These are phyloP conservation scores for Euproctis similis DNA, from an alignment of 2,888 invertebrate species.

Conservation along the genomic window DNA sequence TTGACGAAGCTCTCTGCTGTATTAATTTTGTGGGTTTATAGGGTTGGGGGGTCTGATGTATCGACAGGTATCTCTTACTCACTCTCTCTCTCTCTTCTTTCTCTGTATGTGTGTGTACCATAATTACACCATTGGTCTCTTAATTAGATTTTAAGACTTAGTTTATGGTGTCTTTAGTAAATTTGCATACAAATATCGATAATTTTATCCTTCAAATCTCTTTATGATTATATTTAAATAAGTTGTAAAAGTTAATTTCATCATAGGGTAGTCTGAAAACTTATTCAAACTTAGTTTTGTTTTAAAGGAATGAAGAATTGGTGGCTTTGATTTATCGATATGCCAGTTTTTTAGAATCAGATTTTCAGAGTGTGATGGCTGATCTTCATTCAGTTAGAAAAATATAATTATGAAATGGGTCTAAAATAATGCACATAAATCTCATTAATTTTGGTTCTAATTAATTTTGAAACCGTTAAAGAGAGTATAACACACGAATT, in stretches of 20 bases:
- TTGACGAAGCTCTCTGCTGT: conserved; percentile 64
- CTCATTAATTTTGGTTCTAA: not conserved
- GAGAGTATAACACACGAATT: not conserved
- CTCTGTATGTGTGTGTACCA: conserved; percentile 19
- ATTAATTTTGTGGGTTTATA: conserved; percentile 58
- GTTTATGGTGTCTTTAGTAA: conserved; percentile 7
- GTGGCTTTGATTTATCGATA: too few relatives aligned
- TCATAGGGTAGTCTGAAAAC: too few relatives aligned
- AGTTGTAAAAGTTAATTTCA: too few relatives aligned
- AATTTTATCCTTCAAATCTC: not conserved
- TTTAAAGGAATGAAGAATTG: too few relatives aligned
- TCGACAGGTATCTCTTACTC: conserved; percentile 46
- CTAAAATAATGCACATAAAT: not conserved
- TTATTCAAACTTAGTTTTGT: too few relatives aligned
- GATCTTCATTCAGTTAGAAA: too few relatives aligned
- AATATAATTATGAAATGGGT: not conserved
- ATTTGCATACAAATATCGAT: not conserved
- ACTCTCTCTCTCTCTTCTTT: too few relatives aligned
- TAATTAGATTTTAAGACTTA: conserved; percentile 26
- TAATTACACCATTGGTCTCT: conserved; percentile 36
- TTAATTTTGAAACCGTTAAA: not conserved
- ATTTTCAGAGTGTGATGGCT: too few relatives aligned
- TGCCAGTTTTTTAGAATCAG: too few relatives aligned
- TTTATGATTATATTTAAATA: too few relatives aligned
- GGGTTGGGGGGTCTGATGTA: conserved; percentile 47